phyloP scores from a whole-genome alignment of 2,113 vertebrate species.

The Colinus virginianus region DNA sequence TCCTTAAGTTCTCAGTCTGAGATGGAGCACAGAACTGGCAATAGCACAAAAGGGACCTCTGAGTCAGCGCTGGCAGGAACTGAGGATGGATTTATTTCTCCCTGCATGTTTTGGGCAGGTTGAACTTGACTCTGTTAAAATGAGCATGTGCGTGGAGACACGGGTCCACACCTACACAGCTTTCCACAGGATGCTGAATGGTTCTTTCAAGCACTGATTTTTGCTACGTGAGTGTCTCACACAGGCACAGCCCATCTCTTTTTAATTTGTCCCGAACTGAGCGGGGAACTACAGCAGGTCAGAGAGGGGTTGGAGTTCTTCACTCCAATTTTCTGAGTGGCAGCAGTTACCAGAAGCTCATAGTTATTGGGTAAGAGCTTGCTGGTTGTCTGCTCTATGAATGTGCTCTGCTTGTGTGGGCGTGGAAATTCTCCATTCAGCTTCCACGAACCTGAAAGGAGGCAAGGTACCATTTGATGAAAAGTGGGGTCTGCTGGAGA shows the following conservation, averaged over 20 bases:
- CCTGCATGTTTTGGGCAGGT: neutral
- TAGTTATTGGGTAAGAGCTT: neutral
- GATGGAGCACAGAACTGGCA: neutral
- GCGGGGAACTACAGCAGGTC: no score
- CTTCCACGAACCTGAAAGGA: neutral
- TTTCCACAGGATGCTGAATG: neutral
- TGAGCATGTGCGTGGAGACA: accelerated
- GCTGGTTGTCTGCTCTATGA: accelerated
- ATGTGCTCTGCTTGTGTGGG: accelerated
- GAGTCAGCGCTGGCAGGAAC: neutral
- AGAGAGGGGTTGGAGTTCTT: neutral
- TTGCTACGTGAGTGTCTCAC: neutral
- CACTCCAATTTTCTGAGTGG: neutral
- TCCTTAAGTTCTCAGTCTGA: neutral
- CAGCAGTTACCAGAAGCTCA: neutral
- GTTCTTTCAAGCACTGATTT: accelerated
- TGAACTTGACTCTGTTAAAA: neutral
- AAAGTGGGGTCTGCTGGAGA: neutral
- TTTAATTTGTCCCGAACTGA: neutral
- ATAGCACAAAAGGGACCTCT: neutral
- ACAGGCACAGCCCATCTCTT: no score
- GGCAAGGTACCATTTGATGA: neutral
- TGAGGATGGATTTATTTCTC: neutral
- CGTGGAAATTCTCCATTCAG: neutral
- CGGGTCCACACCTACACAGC: neutral